These are phyloP conservation scores for Drosophila auraria DNA, from an alignment of 1,140 invertebrate species.

Conservation along the genomic window DNA sequence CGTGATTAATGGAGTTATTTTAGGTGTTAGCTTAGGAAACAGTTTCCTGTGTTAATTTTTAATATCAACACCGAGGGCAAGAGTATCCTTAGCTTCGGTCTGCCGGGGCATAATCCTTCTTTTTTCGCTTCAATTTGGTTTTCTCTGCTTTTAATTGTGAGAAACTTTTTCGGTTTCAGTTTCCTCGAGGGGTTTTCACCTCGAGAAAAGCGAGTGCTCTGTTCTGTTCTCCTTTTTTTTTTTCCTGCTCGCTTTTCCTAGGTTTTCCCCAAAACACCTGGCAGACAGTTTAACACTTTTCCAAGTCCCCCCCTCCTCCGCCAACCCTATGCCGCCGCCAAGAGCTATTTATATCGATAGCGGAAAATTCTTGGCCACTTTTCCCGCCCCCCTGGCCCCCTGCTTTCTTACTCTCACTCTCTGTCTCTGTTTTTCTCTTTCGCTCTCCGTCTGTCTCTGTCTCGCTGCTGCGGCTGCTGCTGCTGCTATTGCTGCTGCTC, in stretches of 20 bases:
- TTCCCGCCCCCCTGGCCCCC: background rate
- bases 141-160: conserved; percentile 29
- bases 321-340: conserved; percentile 38
- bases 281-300: conserved; percentile 50
- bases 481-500: conserved; percentile 33
- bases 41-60: background rate
- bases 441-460: conserved; percentile 47
- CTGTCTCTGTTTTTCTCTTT: conserved; percentile 17
- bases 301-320: background rate
- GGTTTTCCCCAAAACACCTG: conserved; percentile 21
- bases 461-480: conserved; percentile 23
- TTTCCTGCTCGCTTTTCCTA: background rate
- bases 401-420: background rate
- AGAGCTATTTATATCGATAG: conserved; percentile 40
- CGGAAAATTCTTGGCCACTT: conserved; percentile 41
- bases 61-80: conserved; percentile 1
- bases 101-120: conserved; percentile 10
- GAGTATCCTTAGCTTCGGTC: conserved; percentile 34
- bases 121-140: background rate
- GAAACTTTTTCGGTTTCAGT: conserved; percentile 28
- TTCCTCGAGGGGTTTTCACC: background rate
- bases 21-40: too few species aligned
- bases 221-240: background rate
- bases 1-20: conserved; percentile 1
- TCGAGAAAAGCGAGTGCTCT: conserved; percentile 9